A percentile compares a stretch with the other conserved stretches of the same genome.
Evolutionary conservation across 1,140 invertebrate species (phyloP).

Genomic region (Drosophila sp.): DNA sequence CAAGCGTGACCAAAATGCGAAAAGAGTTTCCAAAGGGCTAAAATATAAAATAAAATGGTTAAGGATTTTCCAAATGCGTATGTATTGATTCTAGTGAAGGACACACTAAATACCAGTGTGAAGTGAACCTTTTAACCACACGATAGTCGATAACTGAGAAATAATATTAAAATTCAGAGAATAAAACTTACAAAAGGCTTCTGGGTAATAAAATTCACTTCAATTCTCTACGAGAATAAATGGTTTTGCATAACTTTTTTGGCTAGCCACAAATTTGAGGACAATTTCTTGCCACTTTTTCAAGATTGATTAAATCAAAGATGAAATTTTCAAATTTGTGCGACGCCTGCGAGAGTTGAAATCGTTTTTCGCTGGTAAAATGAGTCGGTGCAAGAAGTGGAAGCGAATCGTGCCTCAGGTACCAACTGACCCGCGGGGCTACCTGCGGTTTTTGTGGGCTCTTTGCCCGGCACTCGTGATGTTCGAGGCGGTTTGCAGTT

Average conservation of each 20-base stretch:
- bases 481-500: conserved; percentile 28
- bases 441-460: conserved; percentile 5
- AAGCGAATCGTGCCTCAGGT: not conserved
- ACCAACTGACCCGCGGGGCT: not conserved
- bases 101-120: not conserved
- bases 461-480: not conserved
- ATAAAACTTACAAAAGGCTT: too few species aligned
- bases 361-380: not conserved
- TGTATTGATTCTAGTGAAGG: not conserved
- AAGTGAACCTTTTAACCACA: not conserved
- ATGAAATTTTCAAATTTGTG: not conserved
- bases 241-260: too few species aligned
- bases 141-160: not conserved
- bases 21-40: conserved; percentile 13
- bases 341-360: not conserved
- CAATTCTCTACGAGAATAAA: too few species aligned
- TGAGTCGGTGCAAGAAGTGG: not conserved
- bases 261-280: too few species aligned
- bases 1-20: conserved; percentile 39
- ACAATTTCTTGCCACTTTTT: too few species aligned
- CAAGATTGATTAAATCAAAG: not conserved
- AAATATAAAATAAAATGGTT: not conserved
- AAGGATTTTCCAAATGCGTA: not conserved
- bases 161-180: too few species aligned
- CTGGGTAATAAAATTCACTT: too few species aligned